These are phyloP conservation scores for Nibea coibor DNA, from an alignment of 2,113 vertebrate genomes.

Conservation along the genomic window DNA sequence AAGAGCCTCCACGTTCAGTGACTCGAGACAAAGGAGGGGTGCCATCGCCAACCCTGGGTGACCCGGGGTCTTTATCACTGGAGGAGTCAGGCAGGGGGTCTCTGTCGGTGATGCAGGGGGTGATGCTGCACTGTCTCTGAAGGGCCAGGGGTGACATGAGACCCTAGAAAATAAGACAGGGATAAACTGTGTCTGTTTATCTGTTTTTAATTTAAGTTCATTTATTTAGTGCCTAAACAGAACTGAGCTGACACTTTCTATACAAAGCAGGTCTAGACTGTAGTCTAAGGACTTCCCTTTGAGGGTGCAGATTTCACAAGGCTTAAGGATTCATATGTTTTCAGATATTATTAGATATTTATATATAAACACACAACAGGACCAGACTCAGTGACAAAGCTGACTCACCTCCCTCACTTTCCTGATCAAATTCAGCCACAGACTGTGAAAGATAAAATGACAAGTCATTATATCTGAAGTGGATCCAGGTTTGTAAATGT, in stretches of 20 bases:
- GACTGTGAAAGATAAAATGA: slow-evolving; percentile 69
- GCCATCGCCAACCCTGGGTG: slow-evolving; percentile 65
- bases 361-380: background rate
- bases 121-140: slow-evolving; percentile 77
- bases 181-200: too few species aligned
- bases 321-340: background rate
- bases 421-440: slow-evolving; percentile 85
- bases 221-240: too few species aligned
- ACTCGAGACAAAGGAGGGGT: slow-evolving; percentile 58
- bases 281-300: too few species aligned
- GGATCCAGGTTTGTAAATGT: background rate
- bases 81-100: slow-evolving; percentile 74
- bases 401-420: slow-evolving; percentile 88
- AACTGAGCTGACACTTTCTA: too few species aligned
- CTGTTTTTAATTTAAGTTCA: background rate
- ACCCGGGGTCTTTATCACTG: slow-evolving; percentile 75
- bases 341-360: background rate
- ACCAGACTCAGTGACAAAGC: background rate
- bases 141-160: slow-evolving; percentile 73
- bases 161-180: slow-evolving; percentile 64
- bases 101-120: slow-evolving; percentile 81
- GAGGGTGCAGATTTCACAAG: background rate
- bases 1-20: slow-evolving; percentile 69
- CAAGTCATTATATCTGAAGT: slow-evolving; percentile 10
- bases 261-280: too few species aligned